phyloP scores from a whole-genome alignment of 1,140 invertebrate species.

The Drosophila elegans region DNA sequence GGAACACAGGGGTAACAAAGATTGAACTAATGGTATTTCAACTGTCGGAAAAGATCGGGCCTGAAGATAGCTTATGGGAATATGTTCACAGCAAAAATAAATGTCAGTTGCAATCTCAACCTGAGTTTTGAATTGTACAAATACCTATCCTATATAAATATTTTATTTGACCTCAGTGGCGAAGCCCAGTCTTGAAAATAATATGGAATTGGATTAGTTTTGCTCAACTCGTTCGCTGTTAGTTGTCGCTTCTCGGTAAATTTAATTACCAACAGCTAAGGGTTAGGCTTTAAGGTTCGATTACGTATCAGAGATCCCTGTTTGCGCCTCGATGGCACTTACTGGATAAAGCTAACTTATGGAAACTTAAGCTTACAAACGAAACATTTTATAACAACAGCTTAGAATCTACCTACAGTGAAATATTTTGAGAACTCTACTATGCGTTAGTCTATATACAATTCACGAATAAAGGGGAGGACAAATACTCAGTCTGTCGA shows the following conservation, averaged over 20 bases:
- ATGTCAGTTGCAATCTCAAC: constrained; percentile 78
- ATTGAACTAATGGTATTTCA: constrained; percentile 27
- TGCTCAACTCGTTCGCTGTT: constrained; percentile 15
- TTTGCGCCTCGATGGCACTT: constrained; percentile 59
- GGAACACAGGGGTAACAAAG: neutral
- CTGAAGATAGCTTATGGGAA: constrained; percentile 43
- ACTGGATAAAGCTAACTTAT: constrained; percentile 63
- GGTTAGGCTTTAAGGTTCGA: constrained; percentile 45
- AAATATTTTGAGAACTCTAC: constrained; percentile 57
- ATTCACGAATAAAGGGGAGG: constrained; percentile 17
- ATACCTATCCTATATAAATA: constrained; percentile 29
- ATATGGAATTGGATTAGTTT: constrained; percentile 45
- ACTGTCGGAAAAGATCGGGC: constrained; percentile 18
- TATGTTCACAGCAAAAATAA: constrained; percentile 72
- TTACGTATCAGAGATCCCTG: constrained; percentile 69
- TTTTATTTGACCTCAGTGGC: constrained; percentile 25
- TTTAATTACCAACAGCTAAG: constrained; percentile 30
- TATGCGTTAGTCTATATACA: constrained; percentile 12
- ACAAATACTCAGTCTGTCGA: constrained; percentile 79
- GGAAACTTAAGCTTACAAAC: constrained; percentile 54
- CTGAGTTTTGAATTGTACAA: constrained; percentile 61
- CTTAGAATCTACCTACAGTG: constrained; percentile 10
- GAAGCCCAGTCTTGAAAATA: constrained; percentile 71
- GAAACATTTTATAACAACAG: constrained; percentile 15
- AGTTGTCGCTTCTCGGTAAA: constrained; percentile 9